Conservation (phyloP, 2,797 vertebrate species). For the Sylvia borin region DNA sequence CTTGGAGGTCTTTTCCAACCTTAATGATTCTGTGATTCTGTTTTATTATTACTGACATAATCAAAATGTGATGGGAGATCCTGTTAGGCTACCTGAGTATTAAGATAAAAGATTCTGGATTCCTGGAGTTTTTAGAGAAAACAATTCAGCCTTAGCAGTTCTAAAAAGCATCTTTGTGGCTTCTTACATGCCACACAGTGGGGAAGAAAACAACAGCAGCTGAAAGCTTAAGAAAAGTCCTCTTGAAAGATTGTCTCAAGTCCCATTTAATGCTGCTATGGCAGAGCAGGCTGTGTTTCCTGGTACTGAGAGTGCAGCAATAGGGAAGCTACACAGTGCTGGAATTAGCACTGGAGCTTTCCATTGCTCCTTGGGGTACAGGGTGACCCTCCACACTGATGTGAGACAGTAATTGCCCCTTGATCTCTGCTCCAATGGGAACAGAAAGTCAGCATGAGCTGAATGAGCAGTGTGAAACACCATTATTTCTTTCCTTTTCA, state of each 20-base stretch:
- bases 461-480: neutral
- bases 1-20: neutral
- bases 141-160: neutral
- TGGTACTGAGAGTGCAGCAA: neutral
- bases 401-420: neutral
- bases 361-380: neutral
- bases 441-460: neutral
- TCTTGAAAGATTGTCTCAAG: neutral
- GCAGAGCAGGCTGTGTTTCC: neutral
- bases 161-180: neutral
- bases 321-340: rapidly evolving
- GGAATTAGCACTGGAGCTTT: neutral
- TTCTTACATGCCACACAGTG: neutral
- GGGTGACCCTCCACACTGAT: rapidly evolving
- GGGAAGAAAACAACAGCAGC: neutral
- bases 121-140: neutral
- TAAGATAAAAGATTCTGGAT: neutral
- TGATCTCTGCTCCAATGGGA: neutral
- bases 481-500: neutral
- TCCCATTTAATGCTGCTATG: rapidly evolving
- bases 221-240: neutral
- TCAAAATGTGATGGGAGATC: neutral
- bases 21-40: neutral
- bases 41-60: neutral
- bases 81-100: neutral